Evolutionary conservation across 2,797 vertebrate species (phyloP).

Genomic region (Diplodus puntazzo): DNA sequence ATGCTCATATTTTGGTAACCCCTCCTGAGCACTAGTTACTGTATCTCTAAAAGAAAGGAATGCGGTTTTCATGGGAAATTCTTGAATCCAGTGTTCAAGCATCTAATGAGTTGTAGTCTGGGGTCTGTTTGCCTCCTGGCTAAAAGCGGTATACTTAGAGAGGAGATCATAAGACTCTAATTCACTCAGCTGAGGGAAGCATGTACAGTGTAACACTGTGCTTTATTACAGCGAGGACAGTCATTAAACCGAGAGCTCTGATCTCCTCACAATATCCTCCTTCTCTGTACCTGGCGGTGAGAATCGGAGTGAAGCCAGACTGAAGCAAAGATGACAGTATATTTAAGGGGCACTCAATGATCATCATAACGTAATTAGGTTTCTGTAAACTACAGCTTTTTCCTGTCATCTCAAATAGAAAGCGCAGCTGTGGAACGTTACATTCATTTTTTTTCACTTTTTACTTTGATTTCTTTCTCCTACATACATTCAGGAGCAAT

Average conservation of each 20-base stretch:
- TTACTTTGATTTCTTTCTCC: background rate
- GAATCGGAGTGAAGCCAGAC: conserved; percentile 7
- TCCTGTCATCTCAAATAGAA: background rate
- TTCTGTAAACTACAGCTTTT: background rate
- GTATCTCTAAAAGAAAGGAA: conserved; percentile 5
- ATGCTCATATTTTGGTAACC: background rate
- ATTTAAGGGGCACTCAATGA: background rate
- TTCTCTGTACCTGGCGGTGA: conserved; percentile 5
- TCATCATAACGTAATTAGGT: background rate
- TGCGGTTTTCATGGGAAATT: conserved; percentile 8
- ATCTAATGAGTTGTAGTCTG: conserved; percentile 25
- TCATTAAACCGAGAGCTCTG: conserved; percentile 23
- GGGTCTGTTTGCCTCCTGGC: conserved; percentile 38
- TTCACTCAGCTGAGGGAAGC: conserved; percentile 77
- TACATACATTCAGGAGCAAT: background rate
- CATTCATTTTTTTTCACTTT: background rate
- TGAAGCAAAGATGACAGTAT: background rate
- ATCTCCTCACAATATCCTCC: conserved; percentile 36
- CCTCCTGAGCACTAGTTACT: background rate
- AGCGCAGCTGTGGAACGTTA: background rate
- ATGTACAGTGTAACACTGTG: conserved; percentile 9
- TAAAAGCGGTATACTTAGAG: conserved; percentile 62
- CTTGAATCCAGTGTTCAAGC: background rate
- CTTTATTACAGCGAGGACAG: conserved; percentile 39
- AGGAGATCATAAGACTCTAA: conserved; percentile 71